phyloP scores from a whole-genome alignment of 2,888 invertebrate species.

The Drosophila macrospina region DNA sequence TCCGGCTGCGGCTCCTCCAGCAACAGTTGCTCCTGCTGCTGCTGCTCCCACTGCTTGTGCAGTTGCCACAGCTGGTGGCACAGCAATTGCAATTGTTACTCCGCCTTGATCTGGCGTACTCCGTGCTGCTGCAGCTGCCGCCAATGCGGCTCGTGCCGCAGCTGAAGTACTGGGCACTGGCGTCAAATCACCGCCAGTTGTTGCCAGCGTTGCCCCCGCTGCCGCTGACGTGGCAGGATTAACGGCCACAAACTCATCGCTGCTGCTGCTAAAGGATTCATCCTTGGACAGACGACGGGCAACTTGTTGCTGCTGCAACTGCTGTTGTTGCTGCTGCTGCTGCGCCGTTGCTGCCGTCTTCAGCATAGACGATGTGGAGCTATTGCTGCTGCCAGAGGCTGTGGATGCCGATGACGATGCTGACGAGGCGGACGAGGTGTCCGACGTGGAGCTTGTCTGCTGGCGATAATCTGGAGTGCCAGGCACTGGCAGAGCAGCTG shows the following conservation, averaged over 20 bases:
- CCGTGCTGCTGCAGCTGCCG: conserved; percentile 35
- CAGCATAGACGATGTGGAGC: conserved; percentile 82
- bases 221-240: conserved; percentile 86
- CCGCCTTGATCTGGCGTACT: background rate
- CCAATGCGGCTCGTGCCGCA: conserved; percentile 71
- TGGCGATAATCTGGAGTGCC: conserved; percentile 66
- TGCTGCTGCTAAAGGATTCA: conserved; percentile 91
- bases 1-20: background rate
- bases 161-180: conserved; percentile 80
- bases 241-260: conserved; percentile 90
- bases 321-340: conserved; percentile 41
- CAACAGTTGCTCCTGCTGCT: background rate
- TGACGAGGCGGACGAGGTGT: conserved; percentile 81
- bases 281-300: conserved; percentile 90
- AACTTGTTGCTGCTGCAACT: conserved; percentile 29
- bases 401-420: conserved; percentile 79
- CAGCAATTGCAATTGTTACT: conserved; percentile 87
- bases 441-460: conserved; percentile 74
- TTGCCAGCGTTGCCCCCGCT: conserved; percentile 86
- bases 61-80: conserved; percentile 4
- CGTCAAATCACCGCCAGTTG: conserved; percentile 53
- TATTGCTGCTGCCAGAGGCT: conserved; percentile 82
- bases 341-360: conserved; percentile 47
- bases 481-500: conserved; percentile 19
- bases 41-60: background rate